A percentile compares a stretch with the other conserved stretches of the same genome.
Conservation (phyloP, 2,888 invertebrate genomes). For the Cantharis nigra region DNA sequence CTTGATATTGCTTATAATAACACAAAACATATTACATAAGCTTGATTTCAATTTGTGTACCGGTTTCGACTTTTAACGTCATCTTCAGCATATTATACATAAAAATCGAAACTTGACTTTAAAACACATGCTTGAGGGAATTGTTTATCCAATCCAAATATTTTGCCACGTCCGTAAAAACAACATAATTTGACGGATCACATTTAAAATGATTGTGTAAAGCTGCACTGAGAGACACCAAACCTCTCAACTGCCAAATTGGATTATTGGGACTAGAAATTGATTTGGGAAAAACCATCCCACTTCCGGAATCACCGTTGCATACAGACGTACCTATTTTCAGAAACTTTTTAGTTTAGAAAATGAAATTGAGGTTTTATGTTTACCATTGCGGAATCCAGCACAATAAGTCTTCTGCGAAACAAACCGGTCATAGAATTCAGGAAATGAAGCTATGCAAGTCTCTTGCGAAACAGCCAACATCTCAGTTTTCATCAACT, state of each 20-base stretch:
- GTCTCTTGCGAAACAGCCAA: constrained; percentile 64
- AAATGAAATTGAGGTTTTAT: neutral
- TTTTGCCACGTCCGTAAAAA: constrained; percentile 66
- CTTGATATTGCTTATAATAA: too few relatives aligned
- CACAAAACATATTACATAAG: too few relatives aligned
- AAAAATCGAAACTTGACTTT: too few relatives aligned
- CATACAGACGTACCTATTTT: constrained; percentile 63
- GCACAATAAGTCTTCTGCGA: constrained; percentile 61
- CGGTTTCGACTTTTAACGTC: too few relatives aligned
- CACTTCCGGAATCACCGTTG: constrained; percentile 56
- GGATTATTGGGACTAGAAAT: constrained; percentile 36
- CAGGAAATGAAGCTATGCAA: constrained; percentile 64
- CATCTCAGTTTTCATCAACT: constrained; percentile 64
- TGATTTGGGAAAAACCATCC: constrained; percentile 51
- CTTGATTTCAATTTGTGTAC: too few relatives aligned
- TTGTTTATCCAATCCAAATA: constrained; percentile 58
- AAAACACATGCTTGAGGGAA: too few relatives aligned
- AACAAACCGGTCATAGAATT: constrained; percentile 64
- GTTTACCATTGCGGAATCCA: constrained; percentile 56
- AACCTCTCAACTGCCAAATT: constrained; percentile 54
- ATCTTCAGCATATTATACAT: too few relatives aligned
- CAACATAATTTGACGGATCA: constrained; percentile 64
- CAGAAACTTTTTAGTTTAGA: neutral
- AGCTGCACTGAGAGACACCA: constrained; percentile 64
- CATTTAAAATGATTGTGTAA: constrained; percentile 63